Evolutionary conservation across 2,888 invertebrate genomes (phyloP).

Genomic region (Megalurothrips usitatus): DNA sequence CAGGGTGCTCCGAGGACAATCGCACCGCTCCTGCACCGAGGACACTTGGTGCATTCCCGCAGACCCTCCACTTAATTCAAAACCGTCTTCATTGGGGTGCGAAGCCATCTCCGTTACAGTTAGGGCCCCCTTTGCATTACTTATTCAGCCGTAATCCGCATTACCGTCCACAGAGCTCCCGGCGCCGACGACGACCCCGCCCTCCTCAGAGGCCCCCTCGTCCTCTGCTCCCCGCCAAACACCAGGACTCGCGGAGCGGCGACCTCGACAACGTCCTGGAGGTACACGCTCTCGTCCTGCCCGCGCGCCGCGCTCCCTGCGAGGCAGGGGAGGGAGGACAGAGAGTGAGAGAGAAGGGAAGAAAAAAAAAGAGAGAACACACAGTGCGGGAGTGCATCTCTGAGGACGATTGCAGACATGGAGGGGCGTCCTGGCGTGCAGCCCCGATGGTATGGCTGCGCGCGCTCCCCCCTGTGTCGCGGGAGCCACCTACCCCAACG

Average conservation of each 20-base stretch:
- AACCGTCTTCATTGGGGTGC: neutral
- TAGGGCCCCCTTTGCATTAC: conserved; percentile 4
- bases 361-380: neutral
- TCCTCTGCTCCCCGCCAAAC: neutral
- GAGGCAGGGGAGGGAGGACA: neutral
- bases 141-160: conserved; percentile 16
- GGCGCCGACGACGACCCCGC: no score
- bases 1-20: no score
- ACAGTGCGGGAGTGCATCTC: neutral
- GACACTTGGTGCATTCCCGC: neutral
- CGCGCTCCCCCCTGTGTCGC: no score
- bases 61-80: conserved; percentile 3
- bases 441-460: no score
- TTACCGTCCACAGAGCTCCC: no score
- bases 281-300: neutral
- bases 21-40: no score
- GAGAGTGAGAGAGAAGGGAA: neutral
- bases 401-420: neutral
- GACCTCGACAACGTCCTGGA: neutral
- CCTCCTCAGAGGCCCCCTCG: neutral
- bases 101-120: conserved; percentile 4
- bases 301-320: neutral
- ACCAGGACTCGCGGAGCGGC: neutral
- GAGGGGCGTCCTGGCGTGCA: no score
- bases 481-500: no score